Percentiles rank a stretch among this genome's conserved stretches.
These are phyloP conservation scores for Drosophila mayri DNA, from an alignment of 1,140 invertebrate genomes.

Conservation along the genomic window DNA sequence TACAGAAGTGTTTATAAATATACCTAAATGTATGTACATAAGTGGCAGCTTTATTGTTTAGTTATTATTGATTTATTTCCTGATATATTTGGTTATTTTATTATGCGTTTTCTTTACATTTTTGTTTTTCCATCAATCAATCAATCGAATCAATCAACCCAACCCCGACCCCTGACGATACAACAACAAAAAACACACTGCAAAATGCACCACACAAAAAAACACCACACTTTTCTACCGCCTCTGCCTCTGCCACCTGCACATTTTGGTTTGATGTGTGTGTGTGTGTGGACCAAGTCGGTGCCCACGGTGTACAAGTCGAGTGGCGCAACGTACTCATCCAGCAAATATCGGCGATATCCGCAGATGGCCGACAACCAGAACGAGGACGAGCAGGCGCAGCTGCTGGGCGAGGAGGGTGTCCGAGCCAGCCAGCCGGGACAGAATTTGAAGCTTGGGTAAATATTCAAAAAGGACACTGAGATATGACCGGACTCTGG, in stretches of 20 bases:
- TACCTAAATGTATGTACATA: constrained; percentile 35
- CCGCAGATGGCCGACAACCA: constrained; percentile 95
- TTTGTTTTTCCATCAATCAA: constrained; percentile 65
- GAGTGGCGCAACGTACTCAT: constrained; percentile 61
- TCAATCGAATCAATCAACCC: constrained; percentile 44
- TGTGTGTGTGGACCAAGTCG: constrained; percentile 54
- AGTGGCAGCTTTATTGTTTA: constrained; percentile 40
- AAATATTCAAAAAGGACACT: constrained; percentile 85
- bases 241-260: constrained; percentile 21
- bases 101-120: constrained; percentile 70
- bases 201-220: constrained; percentile 31
- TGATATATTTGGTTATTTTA: constrained; percentile 61
- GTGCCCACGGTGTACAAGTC: constrained; percentile 82
- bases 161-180: constrained; percentile 35
- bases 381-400: constrained; percentile 96
- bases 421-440: constrained; percentile 96
- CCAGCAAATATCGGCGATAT: constrained; percentile 83
- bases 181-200: constrained; percentile 42
- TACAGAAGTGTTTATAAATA: constrained; percentile 22
- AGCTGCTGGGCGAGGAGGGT: constrained; percentile 97
- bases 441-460: constrained; percentile 95
- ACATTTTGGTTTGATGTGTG: background rate
- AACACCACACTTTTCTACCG: constrained; percentile 20
- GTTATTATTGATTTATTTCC: constrained; percentile 25
- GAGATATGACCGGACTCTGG: constrained; percentile 10